These are phyloP conservation scores for Prosopocoilus inquinatus DNA, from an alignment of 2,888 invertebrate genomes.

Conservation along the genomic window DNA sequence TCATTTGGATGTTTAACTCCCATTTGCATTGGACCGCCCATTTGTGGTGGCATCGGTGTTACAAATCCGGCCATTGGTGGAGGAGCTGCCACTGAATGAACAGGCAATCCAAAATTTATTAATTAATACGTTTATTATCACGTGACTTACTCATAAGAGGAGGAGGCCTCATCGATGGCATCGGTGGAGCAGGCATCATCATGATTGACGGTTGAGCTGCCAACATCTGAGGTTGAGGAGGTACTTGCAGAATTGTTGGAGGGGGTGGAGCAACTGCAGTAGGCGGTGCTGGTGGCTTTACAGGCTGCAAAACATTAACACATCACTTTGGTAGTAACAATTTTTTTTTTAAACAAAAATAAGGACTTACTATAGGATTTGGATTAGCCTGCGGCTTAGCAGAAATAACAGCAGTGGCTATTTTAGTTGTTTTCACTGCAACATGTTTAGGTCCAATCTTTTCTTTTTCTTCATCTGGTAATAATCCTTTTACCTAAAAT, in stretches of 20 bases:
- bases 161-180: conserved; percentile 58
- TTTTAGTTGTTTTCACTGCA: conserved; percentile 42
- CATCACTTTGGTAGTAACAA: background rate
- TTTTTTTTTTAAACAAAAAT: conserved; percentile 1
- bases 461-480: conserved; percentile 95
- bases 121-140: background rate
- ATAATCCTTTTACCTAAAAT: conserved; percentile 71
- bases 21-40: conserved; percentile 46
- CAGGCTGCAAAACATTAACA: conserved; percentile 26
- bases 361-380: conserved; percentile 17
- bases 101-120: background rate
- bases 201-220: conserved; percentile 57
- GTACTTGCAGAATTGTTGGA: conserved; percentile 38
- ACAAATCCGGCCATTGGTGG: conserved; percentile 53
- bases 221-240: conserved; percentile 54
- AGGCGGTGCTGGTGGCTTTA: conserved; percentile 51
- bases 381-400: conserved; percentile 46
- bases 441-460: conserved; percentile 93
- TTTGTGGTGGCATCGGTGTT: conserved; percentile 45
- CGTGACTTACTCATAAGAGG: conserved; percentile 56
- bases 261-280: conserved; percentile 25
- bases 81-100: conserved; percentile 48
- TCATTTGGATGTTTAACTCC: conserved; percentile 54
- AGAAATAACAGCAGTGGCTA: conserved; percentile 47
- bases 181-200: conserved; percentile 62